A percentile compares a stretch with the other conserved stretches of the same genome.
phyloP scores from a whole-genome alignment of 1,140 invertebrate species.

The Cepaea nemoralis region DNA sequence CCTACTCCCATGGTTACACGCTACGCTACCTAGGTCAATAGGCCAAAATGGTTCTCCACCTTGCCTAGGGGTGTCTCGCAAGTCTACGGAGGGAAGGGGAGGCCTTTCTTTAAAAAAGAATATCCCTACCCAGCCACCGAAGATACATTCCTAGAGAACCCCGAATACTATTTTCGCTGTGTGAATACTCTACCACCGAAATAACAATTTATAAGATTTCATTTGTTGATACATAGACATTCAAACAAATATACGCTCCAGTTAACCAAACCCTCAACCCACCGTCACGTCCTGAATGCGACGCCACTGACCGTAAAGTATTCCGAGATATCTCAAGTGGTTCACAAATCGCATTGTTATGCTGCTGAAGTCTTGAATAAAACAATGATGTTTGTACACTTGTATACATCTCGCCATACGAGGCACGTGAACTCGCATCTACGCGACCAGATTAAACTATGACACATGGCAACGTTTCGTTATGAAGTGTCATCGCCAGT shows the following conservation, averaged over 20 bases:
- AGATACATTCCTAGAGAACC: neutral
- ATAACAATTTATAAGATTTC: no score
- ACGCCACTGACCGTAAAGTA: neutral
- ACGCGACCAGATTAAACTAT: neutral
- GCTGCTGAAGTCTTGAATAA: neutral
- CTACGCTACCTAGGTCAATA: no score
- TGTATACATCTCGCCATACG: neutral
- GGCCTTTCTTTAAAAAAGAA: neutral
- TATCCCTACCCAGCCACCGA: neutral
- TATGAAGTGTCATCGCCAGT: neutral
- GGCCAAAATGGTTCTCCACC: no score
- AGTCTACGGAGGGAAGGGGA: no score
- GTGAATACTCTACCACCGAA: no score
- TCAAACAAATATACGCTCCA: neutral
- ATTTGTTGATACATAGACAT: no score
- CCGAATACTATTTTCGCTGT: no score
- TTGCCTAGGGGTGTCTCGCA: no score
- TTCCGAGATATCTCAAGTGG: neutral
- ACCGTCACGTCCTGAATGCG: neutral
- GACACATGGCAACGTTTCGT: neutral
- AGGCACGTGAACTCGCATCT: neutral
- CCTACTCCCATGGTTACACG: no score
- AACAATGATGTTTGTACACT: neutral
- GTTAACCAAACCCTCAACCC: neutral
- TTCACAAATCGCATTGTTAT: neutral